Evolutionary conservation across 2,113 vertebrate genomes (phyloP).

Genomic region (Carassius carassius): DNA sequence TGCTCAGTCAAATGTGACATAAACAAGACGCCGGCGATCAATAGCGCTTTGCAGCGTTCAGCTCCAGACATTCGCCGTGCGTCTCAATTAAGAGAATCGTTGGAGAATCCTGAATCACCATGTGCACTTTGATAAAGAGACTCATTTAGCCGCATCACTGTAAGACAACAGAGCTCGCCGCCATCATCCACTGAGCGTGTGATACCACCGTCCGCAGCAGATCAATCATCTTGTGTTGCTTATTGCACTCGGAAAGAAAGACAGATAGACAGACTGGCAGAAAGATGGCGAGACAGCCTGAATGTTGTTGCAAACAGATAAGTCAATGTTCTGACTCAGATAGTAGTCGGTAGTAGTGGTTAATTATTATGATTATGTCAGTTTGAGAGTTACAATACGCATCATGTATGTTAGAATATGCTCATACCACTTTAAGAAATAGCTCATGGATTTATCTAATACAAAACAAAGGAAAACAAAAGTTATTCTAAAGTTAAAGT

Average conservation of each 20-base stretch:
- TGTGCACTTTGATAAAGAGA: conserved; percentile 64
- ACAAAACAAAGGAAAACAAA: neutral
- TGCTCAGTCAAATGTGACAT: conserved; percentile 76
- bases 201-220: conserved; percentile 42
- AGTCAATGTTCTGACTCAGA: neutral
- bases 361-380: neutral
- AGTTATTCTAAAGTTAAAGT: neutral
- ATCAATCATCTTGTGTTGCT: conserved; percentile 54
- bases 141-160: conserved; percentile 59
- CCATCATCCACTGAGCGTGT: conserved; percentile 29
- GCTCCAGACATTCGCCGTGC: conserved; percentile 65
- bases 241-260: neutral
- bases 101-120: conserved; percentile 15
- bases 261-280: neutral
- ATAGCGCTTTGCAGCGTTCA: conserved; percentile 63
- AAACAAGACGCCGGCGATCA: conserved; percentile 69
- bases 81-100: conserved; percentile 80
- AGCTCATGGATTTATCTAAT: neutral
- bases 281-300: conserved; percentile 2
- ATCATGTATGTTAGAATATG: neutral
- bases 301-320: conserved; percentile 36
- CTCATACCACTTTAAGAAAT: neutral
- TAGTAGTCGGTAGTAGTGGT: neutral
- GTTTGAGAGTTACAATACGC: neutral
- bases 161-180: conserved; percentile 58